Evolutionary conservation across 2,113 vertebrate genomes (phyloP).

Genomic region (Junco hyemalis): DNA sequence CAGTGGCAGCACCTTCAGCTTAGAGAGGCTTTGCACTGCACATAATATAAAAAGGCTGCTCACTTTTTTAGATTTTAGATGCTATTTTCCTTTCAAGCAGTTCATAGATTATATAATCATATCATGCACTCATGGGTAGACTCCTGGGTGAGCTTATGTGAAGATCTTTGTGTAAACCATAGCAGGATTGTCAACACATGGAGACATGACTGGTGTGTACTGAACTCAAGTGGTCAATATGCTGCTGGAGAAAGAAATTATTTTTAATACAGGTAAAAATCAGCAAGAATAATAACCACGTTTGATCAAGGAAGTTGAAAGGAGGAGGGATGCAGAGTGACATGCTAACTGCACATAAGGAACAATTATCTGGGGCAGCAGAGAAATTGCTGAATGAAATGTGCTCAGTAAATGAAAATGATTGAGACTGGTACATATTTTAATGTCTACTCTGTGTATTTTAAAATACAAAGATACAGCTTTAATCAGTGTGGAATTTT

Average conservation of each 20-base stretch:
- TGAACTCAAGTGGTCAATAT: neutral
- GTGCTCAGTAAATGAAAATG: neutral
- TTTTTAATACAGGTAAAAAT: neutral
- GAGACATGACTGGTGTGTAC: neutral
- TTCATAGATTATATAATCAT: neutral
- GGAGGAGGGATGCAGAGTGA: neutral
- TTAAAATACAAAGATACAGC: neutral
- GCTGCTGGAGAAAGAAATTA: neutral
- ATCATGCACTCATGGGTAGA: neutral
- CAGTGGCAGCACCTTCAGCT: neutral
- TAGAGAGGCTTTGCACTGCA: neutral
- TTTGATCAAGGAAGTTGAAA: neutral
- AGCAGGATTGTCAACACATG: neutral
- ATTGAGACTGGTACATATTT: neutral
- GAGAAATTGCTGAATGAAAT: neutral
- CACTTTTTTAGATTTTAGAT: neutral
- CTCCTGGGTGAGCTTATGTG: neutral
- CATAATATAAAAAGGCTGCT: neutral
- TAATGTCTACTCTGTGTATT: neutral
- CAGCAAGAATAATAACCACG: neutral
- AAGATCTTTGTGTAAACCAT: neutral
- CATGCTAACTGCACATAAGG: neutral
- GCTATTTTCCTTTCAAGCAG: neutral
- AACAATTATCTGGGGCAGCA: neutral
- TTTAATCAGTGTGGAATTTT: neutral